Conservation (phyloP, 2,888 invertebrate species). For the Tetrapedia diversipes region DNA sequence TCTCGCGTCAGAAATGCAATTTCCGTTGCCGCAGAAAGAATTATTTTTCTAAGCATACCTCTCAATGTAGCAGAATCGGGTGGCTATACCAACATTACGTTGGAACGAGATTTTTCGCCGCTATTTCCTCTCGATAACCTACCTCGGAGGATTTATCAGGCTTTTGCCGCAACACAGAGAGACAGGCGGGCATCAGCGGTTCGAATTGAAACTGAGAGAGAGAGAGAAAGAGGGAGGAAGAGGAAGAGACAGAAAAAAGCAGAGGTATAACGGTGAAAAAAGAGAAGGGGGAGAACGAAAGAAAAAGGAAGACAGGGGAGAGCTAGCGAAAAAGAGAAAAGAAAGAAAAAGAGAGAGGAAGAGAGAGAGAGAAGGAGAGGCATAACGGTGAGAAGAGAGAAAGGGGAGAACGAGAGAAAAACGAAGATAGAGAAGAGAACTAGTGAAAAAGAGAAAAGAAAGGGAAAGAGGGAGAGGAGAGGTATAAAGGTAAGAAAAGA, state of each 20-base stretch:
- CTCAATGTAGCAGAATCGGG: background rate
- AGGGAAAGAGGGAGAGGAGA: too few relatives aligned
- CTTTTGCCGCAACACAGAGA: background rate
- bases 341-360: too few relatives aligned
- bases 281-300: background rate
- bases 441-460: too few relatives aligned
- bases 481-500: too few relatives aligned
- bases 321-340: too few relatives aligned
- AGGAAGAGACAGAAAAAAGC: background rate
- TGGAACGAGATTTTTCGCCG: constrained; percentile 14
- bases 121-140: constrained; percentile 43
- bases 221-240: background rate
- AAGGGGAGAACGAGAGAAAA: too few relatives aligned
- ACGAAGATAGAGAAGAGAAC: too few relatives aligned
- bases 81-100: constrained; percentile 7
- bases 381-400: too few relatives aligned
- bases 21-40: background rate
- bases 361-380: too few relatives aligned
- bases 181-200: constrained; percentile 4
- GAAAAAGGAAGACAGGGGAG: too few relatives aligned
- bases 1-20: background rate
- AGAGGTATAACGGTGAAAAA: too few relatives aligned
- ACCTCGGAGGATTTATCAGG: constrained; percentile 43
- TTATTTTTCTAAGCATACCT: constrained; percentile 11
- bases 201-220: background rate